Percentiles rank a stretch among this genome's conserved stretches.
Evolutionary conservation across 2,113 vertebrate species (phyloP).

Genomic region (Salminus brasiliensis): DNA sequence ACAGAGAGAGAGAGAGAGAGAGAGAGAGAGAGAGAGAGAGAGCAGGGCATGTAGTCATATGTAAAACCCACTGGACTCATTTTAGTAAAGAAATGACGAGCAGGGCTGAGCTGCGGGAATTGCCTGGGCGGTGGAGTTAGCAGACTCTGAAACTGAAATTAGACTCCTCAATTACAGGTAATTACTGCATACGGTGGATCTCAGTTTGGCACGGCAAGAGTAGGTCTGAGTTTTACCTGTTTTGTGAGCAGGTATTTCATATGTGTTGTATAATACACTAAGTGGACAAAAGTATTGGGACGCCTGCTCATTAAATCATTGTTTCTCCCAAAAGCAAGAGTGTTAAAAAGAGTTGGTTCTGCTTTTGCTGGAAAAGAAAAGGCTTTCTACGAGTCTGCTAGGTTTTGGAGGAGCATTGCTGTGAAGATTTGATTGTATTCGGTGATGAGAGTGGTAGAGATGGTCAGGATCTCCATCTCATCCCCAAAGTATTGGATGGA

Average conservation of each 20-base stretch:
- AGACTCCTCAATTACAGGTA: constrained; percentile 61
- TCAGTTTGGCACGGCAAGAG: constrained; percentile 36
- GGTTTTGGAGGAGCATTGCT: too few species aligned
- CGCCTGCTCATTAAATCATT: too few species aligned
- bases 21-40: background rate
- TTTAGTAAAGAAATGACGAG: constrained; percentile 3
- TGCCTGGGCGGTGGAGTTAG: background rate
- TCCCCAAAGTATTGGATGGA: too few species aligned
- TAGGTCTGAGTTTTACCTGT: background rate
- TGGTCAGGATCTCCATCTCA: too few species aligned
- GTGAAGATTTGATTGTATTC: too few species aligned
- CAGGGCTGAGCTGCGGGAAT: background rate
- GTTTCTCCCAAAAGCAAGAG: too few species aligned
- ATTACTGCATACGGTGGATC: constrained; percentile 70
- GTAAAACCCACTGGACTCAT: background rate
- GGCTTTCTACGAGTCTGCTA: too few species aligned
- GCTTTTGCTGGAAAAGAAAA: too few species aligned
- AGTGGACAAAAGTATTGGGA: too few species aligned
- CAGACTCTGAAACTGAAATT: constrained; percentile 67
- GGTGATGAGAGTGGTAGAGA: too few species aligned
- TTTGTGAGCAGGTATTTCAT: background rate
- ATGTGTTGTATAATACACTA: background rate
- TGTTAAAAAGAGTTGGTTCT: too few species aligned
- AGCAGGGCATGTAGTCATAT: background rate
- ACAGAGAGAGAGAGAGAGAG: background rate